Evolutionary conservation across 2,113 vertebrate genomes (phyloP).

Genomic region (Hemicordylus capensis): DNA sequence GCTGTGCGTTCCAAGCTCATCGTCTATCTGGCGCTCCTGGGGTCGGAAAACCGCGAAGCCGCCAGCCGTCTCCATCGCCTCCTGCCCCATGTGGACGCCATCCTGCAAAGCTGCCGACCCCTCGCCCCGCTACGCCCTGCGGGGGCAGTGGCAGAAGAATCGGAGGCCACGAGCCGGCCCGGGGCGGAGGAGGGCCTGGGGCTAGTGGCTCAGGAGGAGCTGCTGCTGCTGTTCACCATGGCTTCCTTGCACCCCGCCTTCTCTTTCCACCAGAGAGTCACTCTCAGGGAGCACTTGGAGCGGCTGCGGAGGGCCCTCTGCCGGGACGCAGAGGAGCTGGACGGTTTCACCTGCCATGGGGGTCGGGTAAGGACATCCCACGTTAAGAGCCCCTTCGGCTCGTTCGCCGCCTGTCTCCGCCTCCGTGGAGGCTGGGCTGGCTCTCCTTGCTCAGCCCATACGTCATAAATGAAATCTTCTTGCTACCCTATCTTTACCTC

Average conservation of each 20-base stretch:
- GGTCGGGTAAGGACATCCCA: conserved; percentile 63
- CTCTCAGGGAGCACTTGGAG: conserved; percentile 86
- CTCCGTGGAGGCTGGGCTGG: not conserved
- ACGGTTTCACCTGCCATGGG: conserved; percentile 51
- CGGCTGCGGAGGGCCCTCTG: conserved; percentile 78
- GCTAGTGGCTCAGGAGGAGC: conserved; percentile 82
- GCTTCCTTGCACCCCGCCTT: conserved; percentile 95
- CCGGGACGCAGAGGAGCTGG: conserved; percentile 62
- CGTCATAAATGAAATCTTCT: not conserved
- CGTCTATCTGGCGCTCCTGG: conserved; percentile 90
- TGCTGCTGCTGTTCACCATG: conserved; percentile 95
- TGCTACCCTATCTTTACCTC: not conserved
- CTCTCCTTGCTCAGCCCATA: not conserved
- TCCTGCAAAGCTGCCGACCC: conserved; percentile 71
- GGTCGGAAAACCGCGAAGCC: conserved; percentile 94
- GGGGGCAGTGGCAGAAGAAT: conserved; percentile 51
- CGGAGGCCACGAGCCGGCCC: conserved; percentile 55
- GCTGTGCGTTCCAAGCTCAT: conserved; percentile 90
- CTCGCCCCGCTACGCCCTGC: conserved; percentile 53
- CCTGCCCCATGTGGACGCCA: conserved; percentile 84
- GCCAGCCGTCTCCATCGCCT: conserved; percentile 90
- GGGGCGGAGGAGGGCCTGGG: conserved; percentile 66
- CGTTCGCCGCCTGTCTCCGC: not conserved
- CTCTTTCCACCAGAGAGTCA: conserved; percentile 94
- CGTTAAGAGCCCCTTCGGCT: not conserved